Evolutionary conservation across 2,113 vertebrate species (phyloP).

Genomic region (Phrynocephalus versicolor): DNA sequence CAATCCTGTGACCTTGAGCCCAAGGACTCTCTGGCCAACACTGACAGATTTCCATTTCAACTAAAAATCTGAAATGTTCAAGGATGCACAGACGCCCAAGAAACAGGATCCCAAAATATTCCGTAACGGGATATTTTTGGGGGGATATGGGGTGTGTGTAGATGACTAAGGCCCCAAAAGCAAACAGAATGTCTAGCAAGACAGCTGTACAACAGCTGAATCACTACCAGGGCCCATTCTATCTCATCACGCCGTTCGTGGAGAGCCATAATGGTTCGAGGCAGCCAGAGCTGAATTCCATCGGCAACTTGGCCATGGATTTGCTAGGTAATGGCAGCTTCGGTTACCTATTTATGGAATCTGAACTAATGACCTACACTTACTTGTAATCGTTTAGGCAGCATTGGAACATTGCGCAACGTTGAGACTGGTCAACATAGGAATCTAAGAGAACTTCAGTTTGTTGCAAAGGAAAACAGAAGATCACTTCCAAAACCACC

Average conservation of each 20-base stretch:
- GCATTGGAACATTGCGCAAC: neutral
- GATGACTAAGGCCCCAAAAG: conserved; percentile 30
- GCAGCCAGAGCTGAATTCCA: neutral
- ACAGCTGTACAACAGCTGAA: conserved; percentile 66
- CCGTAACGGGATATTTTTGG: conserved; percentile 42
- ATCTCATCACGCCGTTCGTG: neutral
- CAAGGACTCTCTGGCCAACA: neutral
- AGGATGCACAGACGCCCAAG: neutral
- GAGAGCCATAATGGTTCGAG: neutral
- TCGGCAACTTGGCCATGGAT: neutral
- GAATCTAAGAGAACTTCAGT: neutral
- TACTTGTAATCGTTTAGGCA: neutral
- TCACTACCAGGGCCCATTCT: neutral
- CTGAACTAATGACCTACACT: neutral
- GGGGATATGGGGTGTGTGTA: neutral
- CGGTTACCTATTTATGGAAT: neutral
- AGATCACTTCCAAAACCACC: neutral
- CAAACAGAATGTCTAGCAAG: conserved; percentile 33
- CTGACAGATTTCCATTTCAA: neutral
- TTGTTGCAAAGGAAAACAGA: neutral
- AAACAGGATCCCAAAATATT: conserved; percentile 44
- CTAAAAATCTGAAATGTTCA: neutral
- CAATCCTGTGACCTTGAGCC: neutral
- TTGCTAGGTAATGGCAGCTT: neutral
- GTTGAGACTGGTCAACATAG: neutral